Conservation (phyloP, 2,888 invertebrate species). For the Drosophila atripex region DNA sequence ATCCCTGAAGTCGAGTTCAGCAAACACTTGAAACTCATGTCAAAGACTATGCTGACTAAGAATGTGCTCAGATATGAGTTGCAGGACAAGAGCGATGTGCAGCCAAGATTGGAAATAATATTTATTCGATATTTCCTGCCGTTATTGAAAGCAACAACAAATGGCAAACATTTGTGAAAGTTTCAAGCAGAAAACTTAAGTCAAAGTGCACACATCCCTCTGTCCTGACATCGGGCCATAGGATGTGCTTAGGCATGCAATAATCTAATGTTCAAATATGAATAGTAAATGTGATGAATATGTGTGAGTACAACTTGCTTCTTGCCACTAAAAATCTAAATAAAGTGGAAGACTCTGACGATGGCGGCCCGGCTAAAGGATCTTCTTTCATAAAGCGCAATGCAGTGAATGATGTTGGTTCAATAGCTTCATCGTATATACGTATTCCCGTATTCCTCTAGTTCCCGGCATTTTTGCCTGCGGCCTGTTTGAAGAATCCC, state of each 20-base stretch:
- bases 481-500: constrained; percentile 19
- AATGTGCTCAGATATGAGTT: constrained; percentile 23
- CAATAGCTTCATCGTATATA: constrained; percentile 65
- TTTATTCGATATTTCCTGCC: constrained; percentile 75
- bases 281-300: constrained; percentile 55
- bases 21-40: constrained; percentile 7
- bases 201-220: constrained; percentile 49
- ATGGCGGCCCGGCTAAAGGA: constrained; percentile 19
- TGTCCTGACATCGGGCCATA: constrained; percentile 3
- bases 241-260: constrained; percentile 75
- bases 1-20: constrained; percentile 21
- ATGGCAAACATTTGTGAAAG: constrained; percentile 54
- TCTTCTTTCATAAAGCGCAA: constrained; percentile 38
- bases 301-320: constrained; percentile 61
- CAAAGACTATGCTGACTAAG: constrained; percentile 25
- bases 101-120: constrained; percentile 62
- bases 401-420: constrained; percentile 56
- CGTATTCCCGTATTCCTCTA: constrained; percentile 2
- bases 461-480: constrained; percentile 29
- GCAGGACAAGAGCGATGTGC: constrained; percentile 28
- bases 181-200: constrained; percentile 59
- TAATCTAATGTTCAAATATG: constrained; percentile 80
- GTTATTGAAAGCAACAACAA: constrained; percentile 34
- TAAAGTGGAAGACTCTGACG: constrained; percentile 36
- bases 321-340: constrained; percentile 66